A percentile compares a stretch with the other conserved stretches of the same genome.
phyloP scores from a whole-genome alignment of 2,113 vertebrate genomes.

The Pholis gunnellus region DNA sequence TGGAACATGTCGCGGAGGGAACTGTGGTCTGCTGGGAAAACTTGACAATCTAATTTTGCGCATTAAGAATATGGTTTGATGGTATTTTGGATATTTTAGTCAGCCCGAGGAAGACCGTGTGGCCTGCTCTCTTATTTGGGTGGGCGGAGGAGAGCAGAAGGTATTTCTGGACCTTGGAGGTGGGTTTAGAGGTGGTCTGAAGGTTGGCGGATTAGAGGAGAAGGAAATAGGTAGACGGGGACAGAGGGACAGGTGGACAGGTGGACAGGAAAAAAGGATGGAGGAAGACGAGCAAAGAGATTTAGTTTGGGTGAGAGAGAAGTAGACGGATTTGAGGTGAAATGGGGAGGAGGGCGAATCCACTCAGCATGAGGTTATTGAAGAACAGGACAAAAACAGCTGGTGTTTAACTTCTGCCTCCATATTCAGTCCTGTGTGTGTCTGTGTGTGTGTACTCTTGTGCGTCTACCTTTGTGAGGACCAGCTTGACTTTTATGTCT shows the following conservation, averaged over 20 bases:
- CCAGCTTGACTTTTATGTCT: neutral
- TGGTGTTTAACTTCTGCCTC: constrained; percentile 34
- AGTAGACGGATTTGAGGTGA: constrained; percentile 44
- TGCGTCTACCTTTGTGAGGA: neutral
- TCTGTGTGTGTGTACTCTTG: neutral
- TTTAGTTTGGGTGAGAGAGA: constrained; percentile 36
- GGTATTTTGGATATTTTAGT: neutral
- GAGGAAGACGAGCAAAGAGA: constrained; percentile 10
- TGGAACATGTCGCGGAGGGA: neutral
- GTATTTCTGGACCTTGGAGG: constrained; percentile 39
- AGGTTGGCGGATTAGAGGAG: constrained; percentile 65
- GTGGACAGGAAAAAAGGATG: constrained; percentile 5
- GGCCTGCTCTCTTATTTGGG: constrained; percentile 19
- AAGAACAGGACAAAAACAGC: neutral
- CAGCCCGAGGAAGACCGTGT: neutral
- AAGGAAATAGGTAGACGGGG: constrained; percentile 53
- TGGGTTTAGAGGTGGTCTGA: constrained; percentile 57
- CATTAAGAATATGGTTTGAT: neutral
- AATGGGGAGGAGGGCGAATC: constrained; percentile 24
- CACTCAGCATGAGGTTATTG: constrained; percentile 36
- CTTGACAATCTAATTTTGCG: neutral
- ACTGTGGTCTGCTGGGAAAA: neutral
- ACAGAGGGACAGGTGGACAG: constrained; percentile 16
- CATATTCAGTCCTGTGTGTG: constrained; percentile 13
- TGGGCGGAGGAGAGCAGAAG: constrained; percentile 13